Evolutionary conservation across 1,140 invertebrate species (phyloP).

Genomic region (Bombyx mandarina): DNA sequence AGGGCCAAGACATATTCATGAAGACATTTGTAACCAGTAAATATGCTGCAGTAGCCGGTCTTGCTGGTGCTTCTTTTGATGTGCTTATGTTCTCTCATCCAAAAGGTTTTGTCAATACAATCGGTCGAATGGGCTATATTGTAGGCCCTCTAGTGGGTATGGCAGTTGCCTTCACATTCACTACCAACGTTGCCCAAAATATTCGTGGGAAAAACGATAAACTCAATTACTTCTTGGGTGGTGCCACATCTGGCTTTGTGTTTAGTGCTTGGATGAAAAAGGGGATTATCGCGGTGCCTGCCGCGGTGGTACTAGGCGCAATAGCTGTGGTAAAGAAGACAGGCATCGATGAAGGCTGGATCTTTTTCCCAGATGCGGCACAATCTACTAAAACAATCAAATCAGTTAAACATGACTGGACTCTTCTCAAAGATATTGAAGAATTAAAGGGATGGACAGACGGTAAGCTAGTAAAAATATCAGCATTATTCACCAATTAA

Average conservation of each 20-base stretch:
- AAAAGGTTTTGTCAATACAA: constrained; percentile 52
- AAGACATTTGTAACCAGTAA: constrained; percentile 76
- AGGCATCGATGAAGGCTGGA: constrained; percentile 65
- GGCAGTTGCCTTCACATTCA: constrained; percentile 75
- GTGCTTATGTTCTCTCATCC: constrained; percentile 73
- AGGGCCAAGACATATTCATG: constrained; percentile 76
- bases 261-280: constrained; percentile 71
- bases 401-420: constrained; percentile 45
- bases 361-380: constrained; percentile 56
- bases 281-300: constrained; percentile 27
- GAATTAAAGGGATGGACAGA: constrained; percentile 46
- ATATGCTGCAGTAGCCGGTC: constrained; percentile 65
- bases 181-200: constrained; percentile 72
- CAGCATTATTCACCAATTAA: background rate
- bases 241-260: constrained; percentile 70
- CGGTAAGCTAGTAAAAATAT: constrained; percentile 26
- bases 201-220: constrained; percentile 77
- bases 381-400: constrained; percentile 28
- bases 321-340: constrained; percentile 74
- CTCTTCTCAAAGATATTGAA: constrained; percentile 40
- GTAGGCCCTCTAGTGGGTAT: constrained; percentile 75
- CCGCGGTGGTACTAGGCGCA: constrained; percentile 47
- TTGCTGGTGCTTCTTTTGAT: constrained; percentile 71
- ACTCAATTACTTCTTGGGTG: constrained; percentile 75
- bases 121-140: constrained; percentile 61